Conservation (phyloP, 2,113 vertebrate species). For the Heliornis fulica region DNA sequence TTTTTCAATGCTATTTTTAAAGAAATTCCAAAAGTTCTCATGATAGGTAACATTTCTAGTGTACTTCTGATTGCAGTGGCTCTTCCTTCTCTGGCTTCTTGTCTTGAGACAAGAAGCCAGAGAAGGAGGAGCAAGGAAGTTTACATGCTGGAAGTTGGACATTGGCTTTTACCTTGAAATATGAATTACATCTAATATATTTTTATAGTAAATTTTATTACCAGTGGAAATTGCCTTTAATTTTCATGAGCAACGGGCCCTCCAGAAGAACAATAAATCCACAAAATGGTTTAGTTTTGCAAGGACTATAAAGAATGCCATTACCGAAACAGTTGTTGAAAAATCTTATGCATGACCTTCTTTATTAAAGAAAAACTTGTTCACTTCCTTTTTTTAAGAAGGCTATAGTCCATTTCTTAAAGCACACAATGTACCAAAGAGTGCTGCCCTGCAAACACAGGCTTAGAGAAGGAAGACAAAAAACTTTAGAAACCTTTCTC, state of each 20-base stretch:
- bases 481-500: not conserved
- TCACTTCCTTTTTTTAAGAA: not conserved
- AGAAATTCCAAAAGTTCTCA: no score
- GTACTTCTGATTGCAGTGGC: no score
- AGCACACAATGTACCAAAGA: not conserved
- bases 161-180: not conserved
- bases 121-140: not conserved
- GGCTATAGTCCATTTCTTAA: not conserved
- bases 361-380: not conserved
- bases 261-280: not conserved
- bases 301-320: not conserved
- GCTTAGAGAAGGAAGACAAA: not conserved
- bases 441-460: not conserved
- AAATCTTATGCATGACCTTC: not conserved
- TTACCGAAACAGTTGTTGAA: constrained; percentile 5
- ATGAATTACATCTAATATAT: not conserved
- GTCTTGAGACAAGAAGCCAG: no score
- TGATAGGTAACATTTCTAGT: no score
- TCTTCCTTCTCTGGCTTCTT: no score
- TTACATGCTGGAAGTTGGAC: not conserved
- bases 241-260: not conserved
- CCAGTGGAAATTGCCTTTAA: not conserved
- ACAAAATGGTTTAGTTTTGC: not conserved
- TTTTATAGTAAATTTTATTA: constrained; percentile 9
- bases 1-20: not conserved